Conservation (phyloP, 2,888 invertebrate genomes). For the Mesorhabditis spiculigera region DNA sequence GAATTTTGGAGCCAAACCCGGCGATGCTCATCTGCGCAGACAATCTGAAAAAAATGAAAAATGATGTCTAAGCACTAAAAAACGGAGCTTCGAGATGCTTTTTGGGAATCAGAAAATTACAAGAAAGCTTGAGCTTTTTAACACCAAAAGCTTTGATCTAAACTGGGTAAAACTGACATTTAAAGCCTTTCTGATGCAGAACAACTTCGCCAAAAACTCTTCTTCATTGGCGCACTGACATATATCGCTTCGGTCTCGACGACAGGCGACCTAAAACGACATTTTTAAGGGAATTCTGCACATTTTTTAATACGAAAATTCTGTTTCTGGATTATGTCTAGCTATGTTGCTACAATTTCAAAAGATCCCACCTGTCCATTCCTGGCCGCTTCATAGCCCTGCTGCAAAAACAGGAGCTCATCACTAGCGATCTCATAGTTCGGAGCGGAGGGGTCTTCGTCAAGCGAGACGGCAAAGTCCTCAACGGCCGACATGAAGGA, state of each 20-base stretch:
- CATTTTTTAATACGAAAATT: too few species aligned
- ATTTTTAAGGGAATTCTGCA: not conserved
- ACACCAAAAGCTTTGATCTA: too few species aligned
- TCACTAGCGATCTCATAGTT: conserved; percentile 71
- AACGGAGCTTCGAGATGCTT: too few species aligned
- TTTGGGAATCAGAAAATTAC: not conserved
- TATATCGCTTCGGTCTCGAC: conserved; percentile 31
- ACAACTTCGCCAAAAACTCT: not conserved
- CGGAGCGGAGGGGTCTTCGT: conserved; percentile 20
- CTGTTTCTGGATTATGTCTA: too few species aligned
- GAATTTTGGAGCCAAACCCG: conserved; percentile 38
- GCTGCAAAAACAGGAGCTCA: conserved; percentile 77
- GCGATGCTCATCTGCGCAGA: conserved; percentile 33
- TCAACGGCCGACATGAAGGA: conserved; percentile 94
- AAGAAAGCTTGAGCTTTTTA: not conserved
- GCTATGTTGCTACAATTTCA: conserved; percentile 38
- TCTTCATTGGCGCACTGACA: not conserved
- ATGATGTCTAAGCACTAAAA: not conserved
- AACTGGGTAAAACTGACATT: not conserved
- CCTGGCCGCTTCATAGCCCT: conserved; percentile 79
- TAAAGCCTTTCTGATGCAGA: not conserved
- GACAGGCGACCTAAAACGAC: conserved; percentile 30
- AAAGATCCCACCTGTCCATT: conserved; percentile 62
- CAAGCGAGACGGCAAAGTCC: conserved; percentile 53
- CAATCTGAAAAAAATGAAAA: conserved; percentile 18